Evolutionary conservation across 2,113 vertebrate species (phyloP).

Genomic region (Mionectes macconnelli): DNA sequence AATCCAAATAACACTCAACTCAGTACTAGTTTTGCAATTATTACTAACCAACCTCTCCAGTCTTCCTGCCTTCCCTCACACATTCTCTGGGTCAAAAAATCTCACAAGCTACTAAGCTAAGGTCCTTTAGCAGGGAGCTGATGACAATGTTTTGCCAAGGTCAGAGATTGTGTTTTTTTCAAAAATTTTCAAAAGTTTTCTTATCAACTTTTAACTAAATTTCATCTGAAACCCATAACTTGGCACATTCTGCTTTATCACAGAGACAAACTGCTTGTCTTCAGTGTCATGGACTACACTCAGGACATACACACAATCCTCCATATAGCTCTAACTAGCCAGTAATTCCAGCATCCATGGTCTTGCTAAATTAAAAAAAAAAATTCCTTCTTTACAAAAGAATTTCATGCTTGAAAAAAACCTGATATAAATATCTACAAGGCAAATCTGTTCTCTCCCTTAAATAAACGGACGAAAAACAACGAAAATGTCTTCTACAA

Average conservation of each 20-base stretch:
- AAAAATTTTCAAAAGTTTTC: neutral
- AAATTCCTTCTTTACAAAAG: neutral
- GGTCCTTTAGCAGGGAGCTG: neutral
- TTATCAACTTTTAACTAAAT: neutral
- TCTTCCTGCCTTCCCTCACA: neutral
- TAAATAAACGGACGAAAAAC: neutral
- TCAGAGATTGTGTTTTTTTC: neutral
- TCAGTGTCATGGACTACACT: neutral
- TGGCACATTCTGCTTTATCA: neutral
- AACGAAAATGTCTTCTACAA: neutral
- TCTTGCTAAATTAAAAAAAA: neutral
- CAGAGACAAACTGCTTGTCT: neutral
- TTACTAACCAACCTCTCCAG: neutral
- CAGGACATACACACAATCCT: neutral
- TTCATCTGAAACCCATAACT: neutral
- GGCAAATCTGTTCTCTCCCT: neutral
- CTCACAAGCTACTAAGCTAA: neutral
- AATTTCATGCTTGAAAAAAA: neutral
- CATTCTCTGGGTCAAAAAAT: neutral
- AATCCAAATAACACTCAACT: neutral
- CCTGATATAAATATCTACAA: neutral
- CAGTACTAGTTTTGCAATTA: neutral
- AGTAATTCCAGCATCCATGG: neutral
- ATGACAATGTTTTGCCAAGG: neutral
- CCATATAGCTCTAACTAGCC: neutral